Conservation (phyloP, 2,888 invertebrate genomes). For the Diaphora mendica region DNA sequence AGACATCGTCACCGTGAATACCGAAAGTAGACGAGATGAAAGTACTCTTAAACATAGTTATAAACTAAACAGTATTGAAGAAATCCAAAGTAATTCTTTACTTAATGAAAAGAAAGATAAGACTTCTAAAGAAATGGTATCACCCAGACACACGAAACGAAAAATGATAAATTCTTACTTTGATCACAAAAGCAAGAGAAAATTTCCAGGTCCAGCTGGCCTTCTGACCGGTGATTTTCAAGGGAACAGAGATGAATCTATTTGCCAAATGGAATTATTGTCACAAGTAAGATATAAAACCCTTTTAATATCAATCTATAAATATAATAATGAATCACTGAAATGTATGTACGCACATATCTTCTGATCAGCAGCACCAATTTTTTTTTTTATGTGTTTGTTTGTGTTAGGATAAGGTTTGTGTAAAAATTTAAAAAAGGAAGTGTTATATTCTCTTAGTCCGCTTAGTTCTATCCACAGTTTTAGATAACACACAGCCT, state of each 20-base stretch:
- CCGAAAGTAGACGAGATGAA: conserved; percentile 5
- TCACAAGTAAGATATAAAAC: conserved; percentile 69
- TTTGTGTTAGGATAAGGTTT: too few species aligned
- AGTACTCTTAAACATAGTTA: conserved; percentile 1
- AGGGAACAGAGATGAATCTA: conserved; percentile 69
- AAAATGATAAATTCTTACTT: conserved; percentile 78
- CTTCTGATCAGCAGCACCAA: too few species aligned
- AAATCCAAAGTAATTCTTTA: background rate
- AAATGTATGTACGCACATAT: too few species aligned
- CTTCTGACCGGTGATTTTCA: conserved; percentile 70
- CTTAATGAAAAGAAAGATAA: conserved; percentile 10
- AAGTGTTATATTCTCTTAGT: too few species aligned
- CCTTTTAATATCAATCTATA: background rate
- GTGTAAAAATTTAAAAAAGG: too few species aligned
- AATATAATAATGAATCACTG: too few species aligned
- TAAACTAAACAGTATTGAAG: conserved; percentile 22
- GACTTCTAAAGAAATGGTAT: conserved; percentile 32
- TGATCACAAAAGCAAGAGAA: conserved; percentile 76
- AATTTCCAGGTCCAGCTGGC: conserved; percentile 82
- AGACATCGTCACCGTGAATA: background rate
- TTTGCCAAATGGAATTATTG: conserved; percentile 74
- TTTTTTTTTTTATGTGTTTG: too few species aligned
- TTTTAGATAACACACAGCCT: too few species aligned
- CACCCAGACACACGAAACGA: conserved; percentile 73
- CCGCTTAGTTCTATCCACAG: too few species aligned